Evolutionary conservation across 2,888 invertebrate species (phyloP), one percentile per base, ranked within the genome.

Genomic region (Philereme transversata): DNA sequence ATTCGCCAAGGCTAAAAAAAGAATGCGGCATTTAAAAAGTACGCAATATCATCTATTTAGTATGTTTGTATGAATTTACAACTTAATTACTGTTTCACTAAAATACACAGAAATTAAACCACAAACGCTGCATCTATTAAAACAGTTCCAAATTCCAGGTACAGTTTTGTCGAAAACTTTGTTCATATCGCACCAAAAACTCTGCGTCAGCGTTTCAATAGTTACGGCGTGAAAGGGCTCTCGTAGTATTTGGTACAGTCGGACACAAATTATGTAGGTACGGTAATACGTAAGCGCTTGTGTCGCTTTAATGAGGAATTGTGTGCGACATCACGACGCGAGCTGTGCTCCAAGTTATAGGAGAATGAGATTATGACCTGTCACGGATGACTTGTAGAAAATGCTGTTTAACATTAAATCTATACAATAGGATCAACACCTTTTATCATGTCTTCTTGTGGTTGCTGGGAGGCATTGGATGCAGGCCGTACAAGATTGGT

Each of bases 231-330:
- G 47, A 51, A 51, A 59, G 52, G 44, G 48, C 51, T 55, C 46
- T 52, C 62, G 50, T 38, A 35, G 47, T 43, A 44, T 47, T 57
- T 34, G 56, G 62, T 60, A 58, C 59, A 49, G 57, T 57, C 58
- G 56, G 52, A 55, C 9, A 77, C 80, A 81, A 83, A 82, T 84
- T 82, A 79, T 77, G 75, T 78, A 75, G 79, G 81, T 57, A 65
- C 60, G 47, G 62, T 65, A 65, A 68, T 68, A 65, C 57, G 65
- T 65, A 68, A 70, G 64, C 68, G 58, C 50, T 73, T 74, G 78
- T 79, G 82, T 78, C 82, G 75, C 80, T 80, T 84, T 88, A 88
- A 89, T 89, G 88, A 89, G 86, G 87, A 84, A 86, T 86, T 86
- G 86, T 87, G 84, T 89, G 88, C 87, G 79, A 78, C 81, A 84